A percentile compares a stretch with the other conserved stretches of the same genome.
phyloP scores from a whole-genome alignment of 2,888 invertebrate species.

The Agrochola circellaris region DNA sequence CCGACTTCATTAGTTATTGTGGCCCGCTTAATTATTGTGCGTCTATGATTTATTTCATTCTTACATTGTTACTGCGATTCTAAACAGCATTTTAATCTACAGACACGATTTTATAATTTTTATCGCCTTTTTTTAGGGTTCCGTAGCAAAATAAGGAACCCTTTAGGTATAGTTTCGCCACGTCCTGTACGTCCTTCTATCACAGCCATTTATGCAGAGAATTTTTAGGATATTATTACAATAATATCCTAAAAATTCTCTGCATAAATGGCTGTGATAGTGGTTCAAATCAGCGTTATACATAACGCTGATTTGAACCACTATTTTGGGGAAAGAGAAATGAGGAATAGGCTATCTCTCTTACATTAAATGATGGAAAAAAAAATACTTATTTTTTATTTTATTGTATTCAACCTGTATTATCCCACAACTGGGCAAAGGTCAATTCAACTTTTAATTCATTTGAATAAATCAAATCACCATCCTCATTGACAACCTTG shows the following conservation, averaged over 20 bases:
- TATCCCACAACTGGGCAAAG: background rate
- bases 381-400: background rate
- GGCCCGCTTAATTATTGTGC: constrained; percentile 82
- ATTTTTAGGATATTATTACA: too few relatives aligned
- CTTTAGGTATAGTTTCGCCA: background rate
- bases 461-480: background rate
- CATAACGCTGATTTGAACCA: too few relatives aligned
- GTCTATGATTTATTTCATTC: constrained; percentile 69
- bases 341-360: too few relatives aligned
- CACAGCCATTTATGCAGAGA: too few relatives aligned
- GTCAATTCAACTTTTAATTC: background rate
- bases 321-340: background rate
- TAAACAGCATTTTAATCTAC: constrained; percentile 59
- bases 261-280: too few relatives aligned
- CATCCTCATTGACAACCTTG: background rate
- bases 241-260: too few relatives aligned
- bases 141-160: background rate
- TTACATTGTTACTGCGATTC: constrained; percentile 64
- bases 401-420: too few relatives aligned
- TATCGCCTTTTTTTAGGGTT: constrained; percentile 14
- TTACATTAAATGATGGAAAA: background rate
- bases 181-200: too few relatives aligned
- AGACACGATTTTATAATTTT: constrained; percentile 65
- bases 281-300: too few relatives aligned
- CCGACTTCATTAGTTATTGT: constrained; percentile 83